A percentile compares a stretch with the other conserved stretches of the same genome.
These are phyloP conservation scores for Hermaeophaga mercurialis DNA, from an alignment of 2,888 invertebrate genomes.

Conservation along the genomic window DNA sequence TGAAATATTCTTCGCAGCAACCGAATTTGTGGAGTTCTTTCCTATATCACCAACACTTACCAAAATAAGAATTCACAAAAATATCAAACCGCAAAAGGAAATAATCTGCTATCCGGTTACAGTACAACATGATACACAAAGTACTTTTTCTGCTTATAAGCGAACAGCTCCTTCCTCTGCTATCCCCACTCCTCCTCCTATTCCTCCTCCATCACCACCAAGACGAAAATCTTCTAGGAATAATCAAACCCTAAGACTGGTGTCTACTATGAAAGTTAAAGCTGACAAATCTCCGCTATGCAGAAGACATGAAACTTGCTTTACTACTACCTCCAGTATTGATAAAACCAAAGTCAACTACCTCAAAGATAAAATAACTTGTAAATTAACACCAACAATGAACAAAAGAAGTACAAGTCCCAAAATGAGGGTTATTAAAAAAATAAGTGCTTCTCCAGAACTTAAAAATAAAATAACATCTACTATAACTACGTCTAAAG, in stretches of 20 bases:
- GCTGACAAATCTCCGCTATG: slow-evolving; percentile 48
- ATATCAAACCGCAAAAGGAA: slow-evolving; percentile 59
- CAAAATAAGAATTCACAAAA: slow-evolving; percentile 77
- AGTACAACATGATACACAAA: slow-evolving; percentile 53
- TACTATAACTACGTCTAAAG: slow-evolving; percentile 52
- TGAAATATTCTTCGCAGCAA: slow-evolving; percentile 63
- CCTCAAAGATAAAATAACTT: slow-evolving; percentile 66
- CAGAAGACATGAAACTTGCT: slow-evolving; percentile 61
- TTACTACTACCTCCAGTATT: slow-evolving; percentile 52
- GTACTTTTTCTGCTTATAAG: slow-evolving; percentile 65
- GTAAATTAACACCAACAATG: slow-evolving; percentile 59
- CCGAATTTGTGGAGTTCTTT: slow-evolving; percentile 79
- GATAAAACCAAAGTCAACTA: slow-evolving; percentile 64
- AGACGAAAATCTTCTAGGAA: slow-evolving; percentile 76
- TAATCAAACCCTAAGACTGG: slow-evolving; percentile 70
- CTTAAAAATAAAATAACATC: slow-evolving; percentile 54
- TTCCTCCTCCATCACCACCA: slow-evolving; percentile 73
- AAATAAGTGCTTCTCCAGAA: slow-evolving; percentile 49
- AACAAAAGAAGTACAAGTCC: slow-evolving; percentile 45
- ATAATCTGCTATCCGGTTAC: slow-evolving; percentile 68
- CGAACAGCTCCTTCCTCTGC: slow-evolving; percentile 64
- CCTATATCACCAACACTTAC: slow-evolving; percentile 81
- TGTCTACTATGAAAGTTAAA: slow-evolving; percentile 61
- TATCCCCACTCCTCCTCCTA: slow-evolving; percentile 50
- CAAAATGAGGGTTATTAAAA: slow-evolving; percentile 48